A percentile compares a stretch with the other conserved stretches of the same genome.
Evolutionary conservation across 2,113 vertebrate species (phyloP).

Genomic region (Malurus alboscapulatus): DNA sequence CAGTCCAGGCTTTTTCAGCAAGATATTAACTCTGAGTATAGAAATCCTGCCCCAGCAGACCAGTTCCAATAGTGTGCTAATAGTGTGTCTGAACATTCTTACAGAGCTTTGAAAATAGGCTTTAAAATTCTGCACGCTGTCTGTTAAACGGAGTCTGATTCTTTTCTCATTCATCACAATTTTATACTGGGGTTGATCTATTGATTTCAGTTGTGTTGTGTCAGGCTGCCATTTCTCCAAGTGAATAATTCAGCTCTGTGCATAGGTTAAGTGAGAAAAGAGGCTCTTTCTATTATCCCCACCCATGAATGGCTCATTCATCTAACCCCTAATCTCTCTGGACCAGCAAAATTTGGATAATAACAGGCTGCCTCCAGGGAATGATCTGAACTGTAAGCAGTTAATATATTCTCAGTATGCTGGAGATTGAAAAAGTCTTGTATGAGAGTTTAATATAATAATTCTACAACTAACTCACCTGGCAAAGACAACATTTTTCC

Average conservation of each 20-base stretch:
- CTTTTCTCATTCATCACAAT: constrained; percentile 15
- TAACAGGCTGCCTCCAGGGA: constrained; percentile 28
- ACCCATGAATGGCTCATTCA: constrained; percentile 40
- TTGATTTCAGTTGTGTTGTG: constrained; percentile 36
- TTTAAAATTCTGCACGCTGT: neutral
- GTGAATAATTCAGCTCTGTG: constrained; percentile 8
- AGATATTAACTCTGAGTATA: neutral
- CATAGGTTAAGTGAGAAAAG: constrained; percentile 52
- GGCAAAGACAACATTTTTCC: neutral
- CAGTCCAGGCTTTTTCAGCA: neutral
- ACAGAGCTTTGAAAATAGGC: constrained; percentile 21
- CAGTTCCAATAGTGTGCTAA: neutral
- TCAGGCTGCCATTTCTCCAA: constrained; percentile 31
- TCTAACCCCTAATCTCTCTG: constrained; percentile 51
- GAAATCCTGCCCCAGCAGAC: neutral
- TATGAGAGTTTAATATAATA: constrained; percentile 51
- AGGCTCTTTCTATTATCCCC: constrained; percentile 26
- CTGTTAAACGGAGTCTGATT: neutral
- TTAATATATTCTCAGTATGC: neutral
- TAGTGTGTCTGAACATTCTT: neutral
- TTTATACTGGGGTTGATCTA: constrained; percentile 24
- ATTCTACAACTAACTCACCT: constrained; percentile 53
- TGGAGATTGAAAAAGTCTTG: constrained; percentile 19
- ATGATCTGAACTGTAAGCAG: constrained; percentile 39
- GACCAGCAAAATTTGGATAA: constrained; percentile 51